phyloP scores from a whole-genome alignment of 1,140 invertebrate species.

The Vanessa tameamea region DNA sequence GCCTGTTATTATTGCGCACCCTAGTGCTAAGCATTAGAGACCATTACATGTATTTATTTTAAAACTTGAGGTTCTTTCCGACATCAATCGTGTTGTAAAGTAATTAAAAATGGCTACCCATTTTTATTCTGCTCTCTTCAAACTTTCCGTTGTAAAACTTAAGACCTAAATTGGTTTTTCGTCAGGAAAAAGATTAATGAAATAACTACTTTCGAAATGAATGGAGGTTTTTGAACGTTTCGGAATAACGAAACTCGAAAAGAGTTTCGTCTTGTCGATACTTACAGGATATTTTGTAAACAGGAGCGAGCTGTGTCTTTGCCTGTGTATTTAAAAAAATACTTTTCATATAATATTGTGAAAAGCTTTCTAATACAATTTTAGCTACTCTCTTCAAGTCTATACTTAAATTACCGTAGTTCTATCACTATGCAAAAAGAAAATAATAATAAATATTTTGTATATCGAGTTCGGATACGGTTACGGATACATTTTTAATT shows the following conservation, averaged over 20 bases:
- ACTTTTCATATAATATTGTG: background rate
- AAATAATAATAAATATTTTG: no score
- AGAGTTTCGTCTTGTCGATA: background rate
- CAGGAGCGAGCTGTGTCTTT: background rate
- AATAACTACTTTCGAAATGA: conserved; percentile 19
- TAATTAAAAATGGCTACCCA: conserved; percentile 26
- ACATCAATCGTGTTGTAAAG: conserved; percentile 30
- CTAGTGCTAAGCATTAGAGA: no score
- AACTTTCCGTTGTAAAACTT: conserved; percentile 26
- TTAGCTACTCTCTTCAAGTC: no score
- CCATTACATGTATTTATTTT: background rate
- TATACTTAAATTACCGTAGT: no score
- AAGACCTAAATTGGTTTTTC: conserved; percentile 29
- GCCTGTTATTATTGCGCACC: no score
- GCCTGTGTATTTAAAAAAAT: background rate
- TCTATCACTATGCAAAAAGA: no score
- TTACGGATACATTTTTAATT: no score
- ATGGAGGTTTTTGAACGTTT: conserved; percentile 7
- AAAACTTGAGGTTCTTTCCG: background rate
- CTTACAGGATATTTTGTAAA: background rate
- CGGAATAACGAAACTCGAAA: background rate
- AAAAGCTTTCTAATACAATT: no score
- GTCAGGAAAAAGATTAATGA: conserved; percentile 26
- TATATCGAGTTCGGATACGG: no score
- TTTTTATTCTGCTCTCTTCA: conserved; percentile 15